phyloP scores from a whole-genome alignment of 2,888 invertebrate genomes.

The Lordiphosa andalusiaca region DNA sequence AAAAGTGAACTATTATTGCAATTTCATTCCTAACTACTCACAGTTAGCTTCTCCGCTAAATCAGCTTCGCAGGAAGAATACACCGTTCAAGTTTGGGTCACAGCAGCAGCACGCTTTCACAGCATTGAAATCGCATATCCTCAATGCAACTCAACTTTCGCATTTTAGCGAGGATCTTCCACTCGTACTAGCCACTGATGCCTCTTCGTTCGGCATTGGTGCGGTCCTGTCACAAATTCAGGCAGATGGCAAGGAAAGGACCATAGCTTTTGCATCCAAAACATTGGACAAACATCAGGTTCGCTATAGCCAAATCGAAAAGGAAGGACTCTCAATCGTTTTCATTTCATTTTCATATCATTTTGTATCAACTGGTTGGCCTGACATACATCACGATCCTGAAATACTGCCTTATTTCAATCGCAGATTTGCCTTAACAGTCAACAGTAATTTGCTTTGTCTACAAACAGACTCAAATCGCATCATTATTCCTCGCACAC shows the following conservation, averaged over 20 bases:
- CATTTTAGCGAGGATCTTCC: background rate
- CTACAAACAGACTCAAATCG: constrained; percentile 1
- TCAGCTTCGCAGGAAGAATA: background rate
- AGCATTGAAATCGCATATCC: too few species aligned
- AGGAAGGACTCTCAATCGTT: constrained; percentile 4
- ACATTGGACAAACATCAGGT: background rate
- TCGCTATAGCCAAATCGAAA: constrained; percentile 3
- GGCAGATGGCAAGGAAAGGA: too few species aligned
- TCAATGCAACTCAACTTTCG: background rate
- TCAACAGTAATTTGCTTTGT: background rate
- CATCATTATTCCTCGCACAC: background rate
- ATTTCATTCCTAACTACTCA: constrained; percentile 27
- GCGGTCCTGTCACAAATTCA: too few species aligned
- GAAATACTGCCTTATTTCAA: constrained; percentile 1
- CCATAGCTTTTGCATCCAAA: constrained; percentile 3
- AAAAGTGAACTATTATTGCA: constrained; percentile 65
- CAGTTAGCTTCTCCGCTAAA: background rate
- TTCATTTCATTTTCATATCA: too few species aligned
- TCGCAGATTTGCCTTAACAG: constrained; percentile 6
- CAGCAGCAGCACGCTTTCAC: too few species aligned
- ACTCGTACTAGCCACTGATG: background rate
- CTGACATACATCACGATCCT: background rate
- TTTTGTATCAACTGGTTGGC: background rate
- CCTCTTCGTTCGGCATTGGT: too few species aligned
- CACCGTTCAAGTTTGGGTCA: too few species aligned